Percentiles rank a stretch among this genome's conserved stretches.
Evolutionary conservation across 2,113 vertebrate genomes (phyloP).

Genomic region (Ctenodactylus gundi): DNA sequence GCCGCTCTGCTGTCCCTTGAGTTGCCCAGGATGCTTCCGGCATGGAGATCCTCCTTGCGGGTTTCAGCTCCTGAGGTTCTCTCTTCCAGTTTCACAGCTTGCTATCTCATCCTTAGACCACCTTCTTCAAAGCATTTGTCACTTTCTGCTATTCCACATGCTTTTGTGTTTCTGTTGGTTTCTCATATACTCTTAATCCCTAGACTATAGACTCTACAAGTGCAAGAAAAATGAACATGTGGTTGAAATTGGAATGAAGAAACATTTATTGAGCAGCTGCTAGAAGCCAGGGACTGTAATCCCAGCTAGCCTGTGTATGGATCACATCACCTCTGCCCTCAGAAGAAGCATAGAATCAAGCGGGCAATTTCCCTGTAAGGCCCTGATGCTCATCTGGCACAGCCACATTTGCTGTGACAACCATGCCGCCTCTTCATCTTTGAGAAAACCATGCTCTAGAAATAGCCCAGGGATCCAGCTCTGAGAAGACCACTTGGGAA

Average conservation of each 20-base stretch:
- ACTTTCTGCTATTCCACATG: background rate
- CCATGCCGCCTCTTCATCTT: slow-evolving; percentile 24
- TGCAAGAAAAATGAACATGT: background rate
- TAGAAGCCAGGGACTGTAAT: background rate
- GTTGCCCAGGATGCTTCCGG: background rate
- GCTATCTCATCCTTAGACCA: background rate
- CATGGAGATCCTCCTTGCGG: background rate
- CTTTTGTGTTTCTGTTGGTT: background rate
- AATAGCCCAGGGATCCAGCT: background rate
- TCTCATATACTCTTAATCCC: background rate
- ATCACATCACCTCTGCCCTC: background rate
- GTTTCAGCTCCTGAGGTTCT: background rate
- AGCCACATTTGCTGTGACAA: background rate
- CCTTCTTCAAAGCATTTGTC: background rate
- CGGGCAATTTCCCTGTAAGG: background rate
- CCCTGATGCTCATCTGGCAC: background rate
- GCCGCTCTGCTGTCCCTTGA: background rate
- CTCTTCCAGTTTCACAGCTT: background rate
- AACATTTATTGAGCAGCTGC: background rate
- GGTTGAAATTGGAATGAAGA: background rate
- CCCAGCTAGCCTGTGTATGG: background rate
- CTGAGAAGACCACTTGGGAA: slow-evolving; percentile 46
- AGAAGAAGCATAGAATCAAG: background rate
- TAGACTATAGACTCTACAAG: background rate
- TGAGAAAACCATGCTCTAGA: slow-evolving; percentile 49